Percentiles rank a stretch among this genome's conserved stretches.
Conservation (phyloP, 1,140 invertebrate species). For the Rhagoletis zephyria region DNA sequence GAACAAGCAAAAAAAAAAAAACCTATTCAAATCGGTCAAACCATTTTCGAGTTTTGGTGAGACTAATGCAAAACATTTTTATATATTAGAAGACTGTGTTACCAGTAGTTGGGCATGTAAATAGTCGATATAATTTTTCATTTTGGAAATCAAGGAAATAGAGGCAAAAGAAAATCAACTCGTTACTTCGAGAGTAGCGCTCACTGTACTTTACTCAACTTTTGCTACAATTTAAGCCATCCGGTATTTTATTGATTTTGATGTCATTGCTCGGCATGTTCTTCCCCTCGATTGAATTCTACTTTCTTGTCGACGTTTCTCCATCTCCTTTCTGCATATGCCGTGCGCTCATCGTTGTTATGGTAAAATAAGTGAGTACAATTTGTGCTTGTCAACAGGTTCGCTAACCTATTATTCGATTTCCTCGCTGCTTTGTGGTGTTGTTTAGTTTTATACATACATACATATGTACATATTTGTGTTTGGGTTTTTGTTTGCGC, state of each 20-base stretch:
- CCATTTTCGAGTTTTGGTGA: no score
- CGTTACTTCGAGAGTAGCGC: not conserved
- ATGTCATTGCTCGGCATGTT: no score
- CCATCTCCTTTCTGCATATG: not conserved
- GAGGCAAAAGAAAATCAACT: no score
- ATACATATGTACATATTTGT: no score
- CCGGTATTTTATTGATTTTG: not conserved
- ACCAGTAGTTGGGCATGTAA: no score
- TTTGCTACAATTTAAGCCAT: not conserved
- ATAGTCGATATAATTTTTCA: no score
- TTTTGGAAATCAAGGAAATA: no score
- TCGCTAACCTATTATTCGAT: constrained; percentile 19
- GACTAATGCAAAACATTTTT: no score
- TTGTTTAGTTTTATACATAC: not conserved
- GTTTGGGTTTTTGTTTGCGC: no score
- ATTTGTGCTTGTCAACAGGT: constrained; percentile 43
- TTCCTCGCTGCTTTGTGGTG: not conserved
- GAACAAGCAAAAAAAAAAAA: no score
- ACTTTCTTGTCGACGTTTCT: not conserved
- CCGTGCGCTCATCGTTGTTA: not conserved
- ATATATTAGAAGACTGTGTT: no score
- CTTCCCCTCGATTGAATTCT: not conserved
- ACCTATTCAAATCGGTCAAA: no score
- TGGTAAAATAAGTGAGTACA: constrained; percentile 4
- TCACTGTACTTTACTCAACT: not conserved